Percentiles rank a stretch among this genome's conserved stretches.
Conservation (phyloP, 2,888 invertebrate species). For the Tinea pellionella region DNA sequence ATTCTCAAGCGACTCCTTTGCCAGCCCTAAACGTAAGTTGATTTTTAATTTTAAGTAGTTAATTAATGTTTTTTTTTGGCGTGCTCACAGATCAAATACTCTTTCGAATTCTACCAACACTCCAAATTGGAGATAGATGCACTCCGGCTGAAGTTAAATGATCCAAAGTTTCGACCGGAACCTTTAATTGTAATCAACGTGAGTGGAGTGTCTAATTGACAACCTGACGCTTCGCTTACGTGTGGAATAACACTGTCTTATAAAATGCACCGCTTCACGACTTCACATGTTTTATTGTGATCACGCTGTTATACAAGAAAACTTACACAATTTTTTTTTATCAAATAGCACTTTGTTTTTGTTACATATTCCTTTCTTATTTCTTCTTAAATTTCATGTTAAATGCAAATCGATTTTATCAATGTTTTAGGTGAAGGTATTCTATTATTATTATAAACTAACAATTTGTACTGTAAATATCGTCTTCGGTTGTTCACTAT, state of each 20-base stretch:
- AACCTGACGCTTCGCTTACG: constrained; percentile 23
- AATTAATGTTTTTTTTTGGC: neutral
- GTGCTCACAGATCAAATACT: constrained; percentile 73
- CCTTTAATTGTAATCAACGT: constrained; percentile 78
- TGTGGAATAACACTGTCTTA: constrained; percentile 16
- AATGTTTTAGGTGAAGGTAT: too few relatives aligned
- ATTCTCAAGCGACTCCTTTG: constrained; percentile 69
- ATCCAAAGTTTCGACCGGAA: constrained; percentile 71
- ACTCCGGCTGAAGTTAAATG: constrained; percentile 66
- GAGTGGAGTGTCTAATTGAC: constrained; percentile 43
- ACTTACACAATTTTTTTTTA: too few relatives aligned
- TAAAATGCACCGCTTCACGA: neutral
- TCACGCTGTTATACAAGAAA: neutral
- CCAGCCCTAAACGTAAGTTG: constrained; percentile 81
- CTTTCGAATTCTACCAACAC: constrained; percentile 74
- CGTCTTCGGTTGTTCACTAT: too few relatives aligned
- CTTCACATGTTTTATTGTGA: neutral
- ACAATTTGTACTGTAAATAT: too few relatives aligned
- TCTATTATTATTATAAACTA: too few relatives aligned
- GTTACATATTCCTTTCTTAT: too few relatives aligned
- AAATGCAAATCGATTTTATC: neutral
- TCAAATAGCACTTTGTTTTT: neutral
- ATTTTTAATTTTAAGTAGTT: constrained; percentile 22
- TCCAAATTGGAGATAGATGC: constrained; percentile 68
- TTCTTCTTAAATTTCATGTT: too few relatives aligned